phyloP scores from a whole-genome alignment of 2,113 vertebrate species.

The Loxodonta africana region DNA sequence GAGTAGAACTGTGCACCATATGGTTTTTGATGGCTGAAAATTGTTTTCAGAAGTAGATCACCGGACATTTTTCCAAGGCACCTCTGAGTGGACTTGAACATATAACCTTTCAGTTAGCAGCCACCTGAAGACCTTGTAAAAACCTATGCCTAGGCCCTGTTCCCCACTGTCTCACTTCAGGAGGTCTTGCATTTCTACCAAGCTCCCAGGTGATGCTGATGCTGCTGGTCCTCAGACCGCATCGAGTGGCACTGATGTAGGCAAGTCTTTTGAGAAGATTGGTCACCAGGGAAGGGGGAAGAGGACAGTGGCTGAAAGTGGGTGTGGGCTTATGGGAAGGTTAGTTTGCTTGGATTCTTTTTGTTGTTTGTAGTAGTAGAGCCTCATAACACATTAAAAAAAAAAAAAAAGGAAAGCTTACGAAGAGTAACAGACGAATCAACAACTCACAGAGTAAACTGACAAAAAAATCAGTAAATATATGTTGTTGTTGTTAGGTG shows the following conservation, averaged over 20 bases:
- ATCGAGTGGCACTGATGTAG: fast-evolving
- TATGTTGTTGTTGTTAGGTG: too few species aligned
- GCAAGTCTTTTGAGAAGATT: neutral
- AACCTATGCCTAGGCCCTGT: fast-evolving
- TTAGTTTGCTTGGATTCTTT: neutral
- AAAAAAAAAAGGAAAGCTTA: neutral
- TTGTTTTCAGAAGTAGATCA: too few species aligned
- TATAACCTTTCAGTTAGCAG: neutral
- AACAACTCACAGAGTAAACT: neutral
- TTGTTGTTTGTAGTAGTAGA: neutral
- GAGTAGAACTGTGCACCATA: neutral
- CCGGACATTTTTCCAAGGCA: neutral
- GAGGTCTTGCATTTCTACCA: neutral
- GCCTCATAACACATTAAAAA: neutral
- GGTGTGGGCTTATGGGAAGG: neutral
- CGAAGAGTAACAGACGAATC: neutral
- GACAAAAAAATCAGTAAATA: neutral
- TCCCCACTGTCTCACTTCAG: neutral
- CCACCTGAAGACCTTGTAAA: neutral
- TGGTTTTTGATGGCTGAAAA: neutral
- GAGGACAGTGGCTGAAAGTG: neutral
- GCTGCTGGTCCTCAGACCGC: neutral
- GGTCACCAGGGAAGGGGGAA: neutral
- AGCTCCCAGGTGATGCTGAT: neutral
- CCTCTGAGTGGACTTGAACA: neutral